phyloP scores from a whole-genome alignment of 2,113 vertebrate genomes.

The Cardinalis cardinalis region DNA sequence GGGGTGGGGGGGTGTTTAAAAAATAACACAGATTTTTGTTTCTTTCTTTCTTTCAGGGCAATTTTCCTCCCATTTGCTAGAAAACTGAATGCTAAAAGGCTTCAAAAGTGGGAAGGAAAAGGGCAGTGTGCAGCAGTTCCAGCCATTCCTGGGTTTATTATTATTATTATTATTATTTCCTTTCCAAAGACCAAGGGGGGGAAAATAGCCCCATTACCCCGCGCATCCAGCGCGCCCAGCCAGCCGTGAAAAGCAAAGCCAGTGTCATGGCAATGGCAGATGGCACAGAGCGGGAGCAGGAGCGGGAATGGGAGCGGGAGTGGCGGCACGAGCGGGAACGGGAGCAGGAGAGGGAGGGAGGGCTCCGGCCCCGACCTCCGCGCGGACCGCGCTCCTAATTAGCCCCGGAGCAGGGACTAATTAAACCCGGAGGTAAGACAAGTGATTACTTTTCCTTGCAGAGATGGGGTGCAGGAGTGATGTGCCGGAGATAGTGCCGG shows the following conservation, averaged over 20 bases:
- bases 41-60: conserved; percentile 47
- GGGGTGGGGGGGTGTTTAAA: not conserved
- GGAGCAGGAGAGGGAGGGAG: not conserved
- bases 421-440: not conserved
- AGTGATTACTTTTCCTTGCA: not conserved
- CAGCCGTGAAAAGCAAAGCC: conserved; percentile 44
- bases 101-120: conserved; percentile 5
- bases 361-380: not conserved
- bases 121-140: not conserved
- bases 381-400: not conserved
- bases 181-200: not conserved
- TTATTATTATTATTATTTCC: not conserved
- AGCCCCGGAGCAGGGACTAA: conserved; percentile 18
- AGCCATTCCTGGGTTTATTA: not conserved
- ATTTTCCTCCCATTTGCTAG: conserved; percentile 43
- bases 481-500: not conserved
- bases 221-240: not conserved
- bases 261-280: conserved; percentile 54
- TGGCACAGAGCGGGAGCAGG: not conserved
- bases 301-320: not conserved
- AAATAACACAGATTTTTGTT: conserved; percentile 46
- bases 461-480: not conserved
- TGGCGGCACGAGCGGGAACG: fast-evolving
- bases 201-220: not conserved
- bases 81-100: not conserved